Conservation (phyloP, 2,888 invertebrate genomes). For the Polia nebulosa region DNA sequence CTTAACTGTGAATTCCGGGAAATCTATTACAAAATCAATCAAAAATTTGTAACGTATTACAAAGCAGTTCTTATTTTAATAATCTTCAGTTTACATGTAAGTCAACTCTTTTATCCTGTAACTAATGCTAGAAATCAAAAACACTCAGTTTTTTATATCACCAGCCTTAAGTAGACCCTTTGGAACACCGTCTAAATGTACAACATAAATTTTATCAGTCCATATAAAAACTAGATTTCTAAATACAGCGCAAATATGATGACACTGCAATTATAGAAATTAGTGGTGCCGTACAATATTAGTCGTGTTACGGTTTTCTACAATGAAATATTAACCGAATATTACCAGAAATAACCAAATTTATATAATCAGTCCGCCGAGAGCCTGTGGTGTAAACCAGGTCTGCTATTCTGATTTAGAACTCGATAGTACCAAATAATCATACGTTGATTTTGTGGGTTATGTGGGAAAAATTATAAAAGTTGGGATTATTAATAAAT, state of each 20-base stretch:
- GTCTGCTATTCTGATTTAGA: constrained; percentile 38
- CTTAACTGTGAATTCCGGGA: not conserved
- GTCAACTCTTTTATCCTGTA: no score
- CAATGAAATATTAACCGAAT: constrained; percentile 18
- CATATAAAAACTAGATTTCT: not conserved
- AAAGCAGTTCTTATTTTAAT: no score
- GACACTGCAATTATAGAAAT: not conserved
- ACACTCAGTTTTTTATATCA: no score
- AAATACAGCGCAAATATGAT: no score
- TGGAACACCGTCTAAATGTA: not conserved
- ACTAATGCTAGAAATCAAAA: no score
- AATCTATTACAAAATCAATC: not conserved
- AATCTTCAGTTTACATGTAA: not conserved
- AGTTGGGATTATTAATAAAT: not conserved
- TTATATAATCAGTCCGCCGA: constrained; percentile 28
- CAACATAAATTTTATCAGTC: not conserved
- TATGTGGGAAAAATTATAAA: not conserved
- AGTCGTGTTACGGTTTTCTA: not conserved
- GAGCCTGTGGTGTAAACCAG: constrained; percentile 27
- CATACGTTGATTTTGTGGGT: not conserved
- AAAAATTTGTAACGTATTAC: not conserved
- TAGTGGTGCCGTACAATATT: not conserved
- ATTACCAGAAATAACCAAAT: constrained; percentile 15
- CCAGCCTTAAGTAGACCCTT: no score
- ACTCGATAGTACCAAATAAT: constrained; percentile 19